These are phyloP conservation scores for Phoenicopterus ruber DNA, from an alignment of 2,113 vertebrate species.

Conservation along the genomic window DNA sequence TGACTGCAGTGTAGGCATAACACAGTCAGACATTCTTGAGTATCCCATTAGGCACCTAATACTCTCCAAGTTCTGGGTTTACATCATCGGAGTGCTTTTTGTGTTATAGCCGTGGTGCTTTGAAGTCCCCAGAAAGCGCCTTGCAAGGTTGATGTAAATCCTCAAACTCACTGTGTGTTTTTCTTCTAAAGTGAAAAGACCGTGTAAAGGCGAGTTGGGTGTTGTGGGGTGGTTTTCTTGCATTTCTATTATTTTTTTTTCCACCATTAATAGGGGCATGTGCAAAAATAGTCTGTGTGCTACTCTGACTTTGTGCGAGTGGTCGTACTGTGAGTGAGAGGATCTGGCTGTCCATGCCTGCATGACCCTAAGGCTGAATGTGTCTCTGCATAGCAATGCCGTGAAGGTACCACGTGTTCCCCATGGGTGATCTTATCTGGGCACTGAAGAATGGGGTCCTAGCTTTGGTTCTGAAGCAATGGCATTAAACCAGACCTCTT, in stretches of 20 bases:
- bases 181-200: neutral
- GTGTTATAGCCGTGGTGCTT: neutral
- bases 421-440: neutral
- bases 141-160: neutral
- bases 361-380: neutral
- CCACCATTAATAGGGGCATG: no score
- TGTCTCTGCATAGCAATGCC: neutral
- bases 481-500: neutral
- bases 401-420: neutral
- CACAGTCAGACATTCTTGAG: neutral
- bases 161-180: neutral
- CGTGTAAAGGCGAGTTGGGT: neutral
- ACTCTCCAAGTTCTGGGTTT: neutral
- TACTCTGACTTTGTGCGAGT: neutral
- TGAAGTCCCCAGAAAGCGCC: neutral
- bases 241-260: neutral
- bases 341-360: neutral
- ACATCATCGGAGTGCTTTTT: neutral
- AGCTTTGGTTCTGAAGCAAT: neutral
- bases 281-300: neutral
- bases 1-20: neutral
- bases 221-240: fast-evolving
- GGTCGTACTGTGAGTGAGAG: neutral
- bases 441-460: neutral
- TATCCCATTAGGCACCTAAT: neutral